Conservation (phyloP, 2,888 invertebrate genomes). For the Tipula vernalis region DNA sequence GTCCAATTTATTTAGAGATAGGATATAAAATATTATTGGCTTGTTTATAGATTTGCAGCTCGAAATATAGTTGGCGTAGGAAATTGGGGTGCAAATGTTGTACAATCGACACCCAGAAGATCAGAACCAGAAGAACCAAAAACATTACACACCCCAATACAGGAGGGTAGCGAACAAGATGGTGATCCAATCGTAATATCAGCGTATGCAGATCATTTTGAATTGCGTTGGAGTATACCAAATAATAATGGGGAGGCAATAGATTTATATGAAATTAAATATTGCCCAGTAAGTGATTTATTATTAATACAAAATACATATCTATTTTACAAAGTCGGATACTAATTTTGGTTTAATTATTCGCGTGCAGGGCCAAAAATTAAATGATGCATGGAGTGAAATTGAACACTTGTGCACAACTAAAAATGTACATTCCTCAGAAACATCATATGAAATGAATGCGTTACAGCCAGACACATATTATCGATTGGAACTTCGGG, state of each 20-base stretch:
- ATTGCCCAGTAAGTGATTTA: constrained; percentile 63
- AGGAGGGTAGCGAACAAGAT: constrained; percentile 37
- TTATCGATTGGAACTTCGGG: constrained; percentile 72
- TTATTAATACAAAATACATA: neutral
- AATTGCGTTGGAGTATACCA: constrained; percentile 73
- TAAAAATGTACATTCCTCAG: constrained; percentile 47
- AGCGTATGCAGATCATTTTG: constrained; percentile 63
- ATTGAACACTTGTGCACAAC: constrained; percentile 42
- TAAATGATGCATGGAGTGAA: constrained; percentile 52
- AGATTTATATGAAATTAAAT: constrained; percentile 65
- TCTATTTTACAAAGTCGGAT: neutral
- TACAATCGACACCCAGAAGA: constrained; percentile 60
- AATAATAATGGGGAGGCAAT: constrained; percentile 84
- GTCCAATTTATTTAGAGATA: neutral
- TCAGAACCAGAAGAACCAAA: constrained; percentile 64
- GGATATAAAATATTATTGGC: too few relatives aligned
- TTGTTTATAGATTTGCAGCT: constrained; percentile 53
- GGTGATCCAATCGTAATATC: constrained; percentile 40
- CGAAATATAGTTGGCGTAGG: constrained; percentile 73
- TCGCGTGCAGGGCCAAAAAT: constrained; percentile 45
- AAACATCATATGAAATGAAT: constrained; percentile 54
- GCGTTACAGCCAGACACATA: constrained; percentile 62
- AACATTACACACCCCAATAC: constrained; percentile 39
- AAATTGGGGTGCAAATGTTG: constrained; percentile 51
- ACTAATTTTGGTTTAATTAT: neutral